phyloP scores from a whole-genome alignment of 2,113 vertebrate genomes.

The Gallinago undulata region DNA sequence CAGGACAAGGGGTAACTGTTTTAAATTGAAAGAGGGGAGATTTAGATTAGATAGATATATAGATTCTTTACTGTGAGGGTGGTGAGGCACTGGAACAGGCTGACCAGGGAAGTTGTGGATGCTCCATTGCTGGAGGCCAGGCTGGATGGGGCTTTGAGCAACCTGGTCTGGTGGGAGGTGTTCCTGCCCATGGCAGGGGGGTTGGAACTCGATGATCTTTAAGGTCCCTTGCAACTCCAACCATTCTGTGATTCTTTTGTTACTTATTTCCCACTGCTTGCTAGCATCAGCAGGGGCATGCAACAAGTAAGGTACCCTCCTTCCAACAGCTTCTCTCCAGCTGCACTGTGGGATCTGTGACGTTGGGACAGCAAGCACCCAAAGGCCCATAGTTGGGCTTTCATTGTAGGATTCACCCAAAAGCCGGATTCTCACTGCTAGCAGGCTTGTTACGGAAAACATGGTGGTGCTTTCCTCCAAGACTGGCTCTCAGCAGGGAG shows the following conservation, averaged over 20 bases:
- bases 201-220: no score
- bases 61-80: no score
- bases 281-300: slow-evolving; percentile 74
- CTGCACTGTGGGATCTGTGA: slow-evolving; percentile 75
- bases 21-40: no score
- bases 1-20: no score
- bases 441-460: neutral
- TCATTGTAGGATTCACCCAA: neutral
- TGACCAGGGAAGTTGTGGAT: no score
- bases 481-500: neutral
- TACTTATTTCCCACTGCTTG: slow-evolving; percentile 87
- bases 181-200: no score
- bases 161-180: no score
- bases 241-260: slow-evolving; percentile 72
- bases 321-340: slow-evolving; percentile 80
- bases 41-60: no score
- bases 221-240: no score
- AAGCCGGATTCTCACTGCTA: neutral
- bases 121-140: no score
- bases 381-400: neutral
- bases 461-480: fast-evolving
- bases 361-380: slow-evolving; percentile 78
- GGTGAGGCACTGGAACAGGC: no score
- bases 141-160: no score
- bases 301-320: slow-evolving; percentile 71